Percentiles rank a stretch among this genome's conserved stretches.
Conservation (phyloP, 1,140 invertebrate species). For the Atopsyche davidsoni region DNA sequence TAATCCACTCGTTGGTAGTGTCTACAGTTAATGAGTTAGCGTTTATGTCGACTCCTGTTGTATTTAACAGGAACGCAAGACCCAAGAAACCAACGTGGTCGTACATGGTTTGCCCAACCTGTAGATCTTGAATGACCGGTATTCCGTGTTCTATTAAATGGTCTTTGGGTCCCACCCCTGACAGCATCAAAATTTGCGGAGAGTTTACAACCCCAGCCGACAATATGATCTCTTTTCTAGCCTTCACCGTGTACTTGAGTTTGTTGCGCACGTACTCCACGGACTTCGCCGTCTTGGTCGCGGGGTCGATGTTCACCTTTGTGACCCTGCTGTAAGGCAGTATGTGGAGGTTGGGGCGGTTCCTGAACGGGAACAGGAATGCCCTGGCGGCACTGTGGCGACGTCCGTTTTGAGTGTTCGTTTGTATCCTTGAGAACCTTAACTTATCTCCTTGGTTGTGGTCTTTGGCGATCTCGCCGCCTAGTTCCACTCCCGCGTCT, state of each 20-base stretch:
- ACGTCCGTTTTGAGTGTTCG: conserved; percentile 51
- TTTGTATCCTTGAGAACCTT: conserved; percentile 61
- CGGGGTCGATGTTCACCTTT: conserved; percentile 56
- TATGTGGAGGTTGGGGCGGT: conserved; percentile 61
- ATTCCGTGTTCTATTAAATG: conserved; percentile 62
- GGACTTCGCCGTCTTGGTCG: conserved; percentile 54
- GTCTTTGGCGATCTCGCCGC: conserved; percentile 56
- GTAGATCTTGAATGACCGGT: conserved; percentile 56
- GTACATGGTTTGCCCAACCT: conserved; percentile 64
- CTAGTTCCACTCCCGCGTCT: conserved; percentile 53
- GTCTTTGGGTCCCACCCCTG: conserved; percentile 66
- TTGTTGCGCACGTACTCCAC: conserved; percentile 55
- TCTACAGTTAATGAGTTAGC: conserved; percentile 43
- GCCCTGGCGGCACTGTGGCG: conserved; percentile 51
- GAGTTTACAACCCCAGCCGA: conserved; percentile 72
- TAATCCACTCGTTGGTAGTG: conserved; percentile 43
- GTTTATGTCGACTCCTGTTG: conserved; percentile 39
- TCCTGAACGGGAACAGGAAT: conserved; percentile 51
- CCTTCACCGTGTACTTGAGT: conserved; percentile 43
- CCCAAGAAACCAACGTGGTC: conserved; percentile 69
- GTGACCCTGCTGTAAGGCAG: conserved; percentile 51
- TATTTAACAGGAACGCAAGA: conserved; percentile 52
- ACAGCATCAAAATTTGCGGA: conserved; percentile 74
- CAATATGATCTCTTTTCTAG: conserved; percentile 62
- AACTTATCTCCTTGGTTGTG: conserved; percentile 56